A percentile compares a stretch with the other conserved stretches of the same genome.
phyloP scores from a whole-genome alignment of 2,888 invertebrate genomes.

The Dasypolia templi region DNA sequence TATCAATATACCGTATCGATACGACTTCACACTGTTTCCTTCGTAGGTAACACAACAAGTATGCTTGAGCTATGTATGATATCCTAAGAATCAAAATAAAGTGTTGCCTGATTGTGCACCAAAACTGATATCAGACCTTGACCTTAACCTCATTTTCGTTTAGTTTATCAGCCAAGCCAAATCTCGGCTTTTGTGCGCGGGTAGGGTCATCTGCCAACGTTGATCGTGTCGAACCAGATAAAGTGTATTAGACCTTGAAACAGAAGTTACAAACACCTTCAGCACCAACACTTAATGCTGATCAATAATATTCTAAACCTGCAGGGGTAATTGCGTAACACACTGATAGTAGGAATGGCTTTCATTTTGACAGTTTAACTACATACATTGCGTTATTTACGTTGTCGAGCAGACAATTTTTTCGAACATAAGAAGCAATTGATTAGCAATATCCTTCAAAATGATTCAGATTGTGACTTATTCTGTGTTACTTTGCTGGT shows the following conservation, averaged over 20 bases:
- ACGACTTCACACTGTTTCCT: conserved; percentile 14
- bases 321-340: too few relatives aligned
- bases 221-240: conserved; percentile 11
- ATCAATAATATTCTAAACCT: neutral
- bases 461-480: too few relatives aligned
- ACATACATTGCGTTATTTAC: too few relatives aligned
- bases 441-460: too few relatives aligned
- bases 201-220: conserved; percentile 15
- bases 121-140: conserved; percentile 7
- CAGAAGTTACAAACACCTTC: neutral
- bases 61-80: neutral
- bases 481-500: too few relatives aligned
- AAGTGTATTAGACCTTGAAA: neutral
- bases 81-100: neutral
- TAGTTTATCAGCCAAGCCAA: conserved; percentile 16
- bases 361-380: too few relatives aligned
- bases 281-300: neutral
- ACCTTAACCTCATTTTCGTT: conserved; percentile 15
- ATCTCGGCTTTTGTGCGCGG: conserved; percentile 19
- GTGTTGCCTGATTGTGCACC: neutral
- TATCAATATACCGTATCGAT: conserved; percentile 24
- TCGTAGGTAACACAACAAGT: neutral
- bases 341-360: too few relatives aligned
- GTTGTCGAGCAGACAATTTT: too few relatives aligned
- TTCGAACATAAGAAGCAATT: too few relatives aligned